These are phyloP conservation scores for Nibea albiflora DNA, from an alignment of 2,113 vertebrate genomes.

Conservation along the genomic window DNA sequence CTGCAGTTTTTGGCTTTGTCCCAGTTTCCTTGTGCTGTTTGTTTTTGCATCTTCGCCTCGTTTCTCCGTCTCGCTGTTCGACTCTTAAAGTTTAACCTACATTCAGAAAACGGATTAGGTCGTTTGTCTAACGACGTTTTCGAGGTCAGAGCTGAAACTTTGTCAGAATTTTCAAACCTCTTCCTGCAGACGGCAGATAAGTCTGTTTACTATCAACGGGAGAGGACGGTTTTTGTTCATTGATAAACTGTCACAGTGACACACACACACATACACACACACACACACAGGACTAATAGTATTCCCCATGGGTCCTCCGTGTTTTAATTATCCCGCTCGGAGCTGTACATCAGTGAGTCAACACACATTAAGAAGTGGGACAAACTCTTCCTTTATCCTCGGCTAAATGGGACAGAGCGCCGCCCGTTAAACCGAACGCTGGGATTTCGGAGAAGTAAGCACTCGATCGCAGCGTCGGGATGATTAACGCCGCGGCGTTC, in stretches of 20 bases:
- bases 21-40: constrained; percentile 30
- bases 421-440: background rate
- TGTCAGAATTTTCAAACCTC: background rate
- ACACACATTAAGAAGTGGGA: constrained; percentile 47
- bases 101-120: constrained; percentile 63
- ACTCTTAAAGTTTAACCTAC: constrained; percentile 42
- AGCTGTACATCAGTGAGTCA: constrained; percentile 29
- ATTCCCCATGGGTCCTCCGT: background rate
- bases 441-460: constrained; percentile 14
- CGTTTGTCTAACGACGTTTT: constrained; percentile 11
- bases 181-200: background rate
- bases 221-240: constrained; percentile 13
- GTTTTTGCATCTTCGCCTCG: constrained; percentile 44
- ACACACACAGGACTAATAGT: background rate
- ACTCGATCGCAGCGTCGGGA: background rate
- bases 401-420: constrained; percentile 39
- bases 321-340: constrained; percentile 42
- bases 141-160: constrained; percentile 23
- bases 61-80: constrained; percentile 37
- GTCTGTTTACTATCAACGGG: background rate
- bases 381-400: constrained; percentile 37
- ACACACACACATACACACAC: too few relatives aligned
- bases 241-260: constrained; percentile 21
- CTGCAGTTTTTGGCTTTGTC: too few relatives aligned
- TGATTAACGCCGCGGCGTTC: constrained; percentile 24